Conservation (phyloP, 2,888 invertebrate genomes). For the Sinelater perroti region DNA sequence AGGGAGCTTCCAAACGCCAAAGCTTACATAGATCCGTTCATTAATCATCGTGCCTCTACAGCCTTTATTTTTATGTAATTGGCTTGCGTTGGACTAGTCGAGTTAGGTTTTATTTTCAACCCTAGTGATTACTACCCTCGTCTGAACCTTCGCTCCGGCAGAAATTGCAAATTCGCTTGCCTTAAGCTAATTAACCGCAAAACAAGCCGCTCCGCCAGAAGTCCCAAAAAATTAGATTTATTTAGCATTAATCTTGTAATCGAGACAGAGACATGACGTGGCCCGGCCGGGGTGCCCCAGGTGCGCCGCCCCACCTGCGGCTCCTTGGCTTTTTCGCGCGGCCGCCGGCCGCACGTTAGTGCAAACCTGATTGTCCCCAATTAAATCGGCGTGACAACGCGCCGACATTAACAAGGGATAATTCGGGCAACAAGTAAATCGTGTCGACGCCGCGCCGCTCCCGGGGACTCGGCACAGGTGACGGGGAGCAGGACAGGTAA, state of each 20-base stretch:
- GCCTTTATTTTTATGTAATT: no score
- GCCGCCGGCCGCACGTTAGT: background rate
- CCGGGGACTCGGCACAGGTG: slow-evolving; percentile 29
- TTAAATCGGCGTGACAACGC: slow-evolving; percentile 17
- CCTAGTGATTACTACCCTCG: no score
- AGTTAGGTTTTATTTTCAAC: no score
- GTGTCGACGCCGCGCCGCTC: slow-evolving; percentile 28
- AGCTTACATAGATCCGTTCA: no score
- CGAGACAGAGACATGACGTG: slow-evolving; percentile 15
- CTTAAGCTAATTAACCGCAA: no score
- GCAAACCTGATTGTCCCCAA: slow-evolving; percentile 2
- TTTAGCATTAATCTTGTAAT: slow-evolving; percentile 18
- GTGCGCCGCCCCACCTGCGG: background rate
- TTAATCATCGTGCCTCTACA: no score
- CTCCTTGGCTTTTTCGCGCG: background rate
- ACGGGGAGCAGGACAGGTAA: slow-evolving; percentile 43
- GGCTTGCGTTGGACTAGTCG: no score
- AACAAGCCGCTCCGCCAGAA: no score
- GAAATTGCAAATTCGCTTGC: no score
- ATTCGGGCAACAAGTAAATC: slow-evolving; percentile 25
- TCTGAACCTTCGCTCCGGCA: no score
- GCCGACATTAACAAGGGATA: slow-evolving; percentile 18
- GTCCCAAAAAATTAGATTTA: slow-evolving; percentile 17
- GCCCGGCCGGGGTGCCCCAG: background rate
- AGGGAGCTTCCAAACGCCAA: no score